Conservation (phyloP, 2,797 vertebrate genomes). For the Catharus ustulatus region DNA sequence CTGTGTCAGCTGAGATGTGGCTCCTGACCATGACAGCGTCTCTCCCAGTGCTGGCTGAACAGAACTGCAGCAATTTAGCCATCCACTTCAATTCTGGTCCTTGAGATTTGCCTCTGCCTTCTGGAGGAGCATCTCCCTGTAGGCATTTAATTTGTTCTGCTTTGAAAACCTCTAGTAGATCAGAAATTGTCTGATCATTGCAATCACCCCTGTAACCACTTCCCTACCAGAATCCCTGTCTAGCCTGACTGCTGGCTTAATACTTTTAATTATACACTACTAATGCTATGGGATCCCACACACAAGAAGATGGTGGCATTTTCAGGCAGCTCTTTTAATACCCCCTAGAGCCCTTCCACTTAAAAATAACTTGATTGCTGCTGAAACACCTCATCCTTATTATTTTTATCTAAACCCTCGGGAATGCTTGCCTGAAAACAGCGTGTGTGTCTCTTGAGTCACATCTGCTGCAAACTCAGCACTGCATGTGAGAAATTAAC, state of each 20-base stretch:
- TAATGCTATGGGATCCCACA: neutral
- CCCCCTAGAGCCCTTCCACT: neutral
- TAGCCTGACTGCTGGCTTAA: neutral
- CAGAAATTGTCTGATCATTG: neutral
- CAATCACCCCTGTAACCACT: neutral
- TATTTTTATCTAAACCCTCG: constrained; percentile 44
- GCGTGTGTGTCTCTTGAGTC: constrained; percentile 33
- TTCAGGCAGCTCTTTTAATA: neutral
- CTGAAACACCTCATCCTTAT: neutral
- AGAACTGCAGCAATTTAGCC: neutral
- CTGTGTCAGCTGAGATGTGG: neutral
- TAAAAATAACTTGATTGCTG: constrained; percentile 42
- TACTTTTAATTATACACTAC: neutral
- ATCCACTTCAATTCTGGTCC: neutral
- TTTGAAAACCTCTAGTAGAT: neutral
- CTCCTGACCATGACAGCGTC: neutral
- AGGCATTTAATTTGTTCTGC: neutral
- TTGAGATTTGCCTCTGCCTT: neutral
- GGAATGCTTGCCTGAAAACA: constrained; percentile 26
- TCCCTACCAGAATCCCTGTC: neutral
- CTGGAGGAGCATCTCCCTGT: neutral
- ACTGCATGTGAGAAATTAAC: constrained; percentile 17
- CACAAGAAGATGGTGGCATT: neutral
- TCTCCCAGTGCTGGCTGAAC: neutral
- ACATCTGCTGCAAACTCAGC: constrained; percentile 22